Percentiles rank a stretch among this genome's conserved stretches.
phyloP scores from a whole-genome alignment of 1,140 invertebrate species.

The Aphelenchoides besseyi region DNA sequence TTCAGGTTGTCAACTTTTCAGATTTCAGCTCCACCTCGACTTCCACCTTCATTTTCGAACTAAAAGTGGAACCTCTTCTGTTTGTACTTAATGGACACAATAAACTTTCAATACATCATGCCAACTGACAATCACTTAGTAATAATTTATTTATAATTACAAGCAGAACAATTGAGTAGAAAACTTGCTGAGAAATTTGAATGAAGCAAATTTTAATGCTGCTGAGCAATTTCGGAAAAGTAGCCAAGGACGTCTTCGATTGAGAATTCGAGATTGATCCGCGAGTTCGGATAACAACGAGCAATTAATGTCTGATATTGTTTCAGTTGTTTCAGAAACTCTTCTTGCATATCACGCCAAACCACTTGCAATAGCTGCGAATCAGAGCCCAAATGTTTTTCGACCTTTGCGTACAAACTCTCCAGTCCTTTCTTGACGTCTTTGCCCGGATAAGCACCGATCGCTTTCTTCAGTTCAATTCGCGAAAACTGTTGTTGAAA shows the following conservation, averaged over 20 bases:
- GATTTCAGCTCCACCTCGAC: no score
- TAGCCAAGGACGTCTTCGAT: slow-evolving; percentile 90
- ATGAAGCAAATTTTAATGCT: slow-evolving; percentile 76
- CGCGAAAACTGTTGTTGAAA: slow-evolving; percentile 96
- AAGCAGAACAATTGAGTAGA: no score
- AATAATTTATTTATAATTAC: no score
- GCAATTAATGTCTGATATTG: slow-evolving; percentile 86
- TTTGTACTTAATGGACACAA: no score
- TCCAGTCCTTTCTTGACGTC: slow-evolving; percentile 94
- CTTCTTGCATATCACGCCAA: slow-evolving; percentile 98
- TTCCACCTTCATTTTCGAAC: no score
- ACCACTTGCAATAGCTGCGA: slow-evolving; percentile 91
- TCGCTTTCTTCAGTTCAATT: slow-evolving; percentile 89
- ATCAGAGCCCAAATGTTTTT: slow-evolving; percentile 91
- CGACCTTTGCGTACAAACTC: slow-evolving; percentile 89
- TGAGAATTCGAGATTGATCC: slow-evolving; percentile 89
- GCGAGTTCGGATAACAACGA: slow-evolving; percentile 90
- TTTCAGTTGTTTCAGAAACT: slow-evolving; percentile 95
- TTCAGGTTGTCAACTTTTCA: no score
- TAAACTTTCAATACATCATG: no score
- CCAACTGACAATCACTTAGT: no score
- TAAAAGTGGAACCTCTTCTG: no score
- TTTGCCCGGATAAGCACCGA: slow-evolving; percentile 86
- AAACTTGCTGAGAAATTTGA: no score
- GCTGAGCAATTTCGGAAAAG: slow-evolving; percentile 96